Percentiles rank a stretch among this genome's conserved stretches.
Conservation (phyloP, 1,140 invertebrate genomes). For the Chymomyza costata region DNA sequence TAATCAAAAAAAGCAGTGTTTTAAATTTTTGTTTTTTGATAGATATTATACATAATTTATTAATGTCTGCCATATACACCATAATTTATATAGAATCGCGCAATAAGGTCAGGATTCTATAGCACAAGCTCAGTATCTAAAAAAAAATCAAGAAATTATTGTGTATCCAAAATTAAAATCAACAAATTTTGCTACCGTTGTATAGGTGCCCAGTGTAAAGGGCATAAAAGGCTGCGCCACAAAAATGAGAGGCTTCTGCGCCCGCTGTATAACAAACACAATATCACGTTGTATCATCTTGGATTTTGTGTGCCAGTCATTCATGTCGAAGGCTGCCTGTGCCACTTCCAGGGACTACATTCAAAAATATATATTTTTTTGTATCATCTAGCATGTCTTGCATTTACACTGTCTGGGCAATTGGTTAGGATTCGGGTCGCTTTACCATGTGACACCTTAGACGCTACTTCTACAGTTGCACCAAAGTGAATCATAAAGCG, state of each 20-base stretch:
- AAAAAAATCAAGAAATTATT: neutral
- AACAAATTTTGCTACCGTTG: conserved; percentile 30
- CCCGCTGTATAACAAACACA: conserved; percentile 46
- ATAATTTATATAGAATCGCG: too few relatives aligned
- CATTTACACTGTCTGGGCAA: too few relatives aligned
- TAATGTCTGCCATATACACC: too few relatives aligned
- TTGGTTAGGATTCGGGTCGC: too few relatives aligned
- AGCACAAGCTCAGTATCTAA: conserved; percentile 50
- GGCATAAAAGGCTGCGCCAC: conserved; percentile 42
- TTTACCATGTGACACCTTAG: too few relatives aligned
- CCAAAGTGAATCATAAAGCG: too few relatives aligned
- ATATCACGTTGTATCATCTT: conserved; percentile 41
- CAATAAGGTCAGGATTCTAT: conserved; percentile 41
- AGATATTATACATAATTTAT: neutral
- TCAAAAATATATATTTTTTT: too few relatives aligned
- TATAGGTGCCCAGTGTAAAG: conserved; percentile 53
- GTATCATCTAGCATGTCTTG: too few relatives aligned
- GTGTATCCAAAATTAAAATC: neutral
- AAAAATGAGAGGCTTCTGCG: conserved; percentile 50
- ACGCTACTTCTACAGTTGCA: too few relatives aligned
- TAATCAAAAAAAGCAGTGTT: neutral
- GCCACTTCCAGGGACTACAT: conserved; percentile 51
- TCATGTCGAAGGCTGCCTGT: conserved; percentile 47
- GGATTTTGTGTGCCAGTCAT: conserved; percentile 46
- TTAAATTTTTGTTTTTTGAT: neutral